These are phyloP conservation scores for Hirtodrosophila cameraria DNA, from an alignment of 2,888 invertebrate species.

Conservation along the genomic window DNA sequence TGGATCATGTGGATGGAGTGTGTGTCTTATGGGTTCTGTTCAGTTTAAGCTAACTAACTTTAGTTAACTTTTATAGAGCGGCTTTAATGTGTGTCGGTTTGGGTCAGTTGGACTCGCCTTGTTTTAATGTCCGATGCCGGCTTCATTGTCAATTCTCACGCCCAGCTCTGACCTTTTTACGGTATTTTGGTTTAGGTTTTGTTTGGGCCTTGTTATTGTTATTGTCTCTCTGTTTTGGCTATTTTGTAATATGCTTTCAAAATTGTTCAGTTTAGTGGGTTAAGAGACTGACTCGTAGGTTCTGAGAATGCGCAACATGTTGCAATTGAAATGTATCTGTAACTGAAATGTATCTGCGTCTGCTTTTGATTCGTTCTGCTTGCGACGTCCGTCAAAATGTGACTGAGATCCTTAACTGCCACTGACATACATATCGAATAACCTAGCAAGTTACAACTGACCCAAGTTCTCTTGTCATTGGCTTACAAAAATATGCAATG, in stretches of 20 bases:
- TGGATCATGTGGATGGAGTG: slow-evolving; percentile 3
- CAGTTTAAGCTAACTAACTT: slow-evolving; percentile 14
- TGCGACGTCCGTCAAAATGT: slow-evolving; percentile 53
- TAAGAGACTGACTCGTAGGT: slow-evolving; percentile 26
- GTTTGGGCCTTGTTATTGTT: slow-evolving; percentile 21
- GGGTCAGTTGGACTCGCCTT: slow-evolving; percentile 19
- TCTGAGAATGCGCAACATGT: slow-evolving; percentile 19
- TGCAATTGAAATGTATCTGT: slow-evolving; percentile 37
- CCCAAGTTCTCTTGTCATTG: slow-evolving; percentile 56
- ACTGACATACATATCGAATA: slow-evolving; percentile 73
- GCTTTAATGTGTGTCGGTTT: slow-evolving; percentile 49
- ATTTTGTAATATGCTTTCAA: slow-evolving; percentile 51
- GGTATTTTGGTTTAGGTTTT: slow-evolving; percentile 41
- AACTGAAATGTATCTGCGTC: slow-evolving; percentile 13
- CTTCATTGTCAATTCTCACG: slow-evolving; percentile 58
- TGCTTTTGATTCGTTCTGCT: slow-evolving; percentile 55
- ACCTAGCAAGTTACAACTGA: slow-evolving; percentile 40
- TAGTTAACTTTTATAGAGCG: slow-evolving; percentile 55
- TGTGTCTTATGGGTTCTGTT: slow-evolving; percentile 16
- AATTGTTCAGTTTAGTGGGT: slow-evolving; percentile 24
- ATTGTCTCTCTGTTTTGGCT: slow-evolving; percentile 12
- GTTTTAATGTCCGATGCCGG: slow-evolving; percentile 12
- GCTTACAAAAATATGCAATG: slow-evolving; percentile 36
- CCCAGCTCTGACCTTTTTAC: slow-evolving; percentile 69
- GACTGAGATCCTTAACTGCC: slow-evolving; percentile 68